phyloP scores from a whole-genome alignment of 2,888 invertebrate species.

The Trichogramma dendrolimi region DNA sequence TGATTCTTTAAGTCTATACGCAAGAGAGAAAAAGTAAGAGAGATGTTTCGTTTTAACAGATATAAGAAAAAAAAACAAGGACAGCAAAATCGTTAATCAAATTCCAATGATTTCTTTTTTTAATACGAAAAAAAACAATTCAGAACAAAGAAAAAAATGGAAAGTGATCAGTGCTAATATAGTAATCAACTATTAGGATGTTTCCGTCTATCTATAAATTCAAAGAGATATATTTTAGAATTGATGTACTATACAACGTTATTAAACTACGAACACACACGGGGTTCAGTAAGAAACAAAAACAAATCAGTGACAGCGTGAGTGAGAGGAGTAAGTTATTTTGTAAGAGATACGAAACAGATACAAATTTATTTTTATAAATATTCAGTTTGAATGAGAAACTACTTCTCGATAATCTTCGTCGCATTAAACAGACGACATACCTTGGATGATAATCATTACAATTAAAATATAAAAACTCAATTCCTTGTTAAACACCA shows the following conservation, averaged over 20 bases:
- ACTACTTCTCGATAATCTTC: too few species aligned
- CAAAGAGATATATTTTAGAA: conserved; percentile 22
- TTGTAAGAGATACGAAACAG: conserved; percentile 11
- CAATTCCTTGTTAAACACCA: conserved; percentile 19
- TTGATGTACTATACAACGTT: conserved; percentile 11
- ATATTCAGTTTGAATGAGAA: conserved; percentile 17
- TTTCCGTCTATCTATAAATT: conserved; percentile 9
- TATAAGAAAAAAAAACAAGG: not conserved
- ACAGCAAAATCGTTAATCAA: conserved; percentile 4
- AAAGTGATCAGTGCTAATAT: conserved; percentile 22
- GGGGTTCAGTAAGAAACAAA: not conserved
- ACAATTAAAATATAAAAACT: not conserved
- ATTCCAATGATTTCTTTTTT: conserved; percentile 1
- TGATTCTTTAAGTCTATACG: conserved; percentile 9
- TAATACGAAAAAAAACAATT: conserved; percentile 1
- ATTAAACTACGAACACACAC: not conserved
- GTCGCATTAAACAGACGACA: conserved; percentile 12
- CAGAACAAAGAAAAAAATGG: conserved; percentile 4
- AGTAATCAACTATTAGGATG: conserved; percentile 5
- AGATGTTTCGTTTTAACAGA: too few species aligned
- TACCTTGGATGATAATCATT: conserved; percentile 12
- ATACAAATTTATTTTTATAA: conserved; percentile 26
- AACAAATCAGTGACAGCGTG: not conserved
- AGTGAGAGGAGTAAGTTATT: conserved; percentile 8
- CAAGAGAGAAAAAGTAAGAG: too few species aligned